These are phyloP conservation scores for Coremacera marginata DNA, from an alignment of 2,888 invertebrate genomes.

Conservation along the genomic window DNA sequence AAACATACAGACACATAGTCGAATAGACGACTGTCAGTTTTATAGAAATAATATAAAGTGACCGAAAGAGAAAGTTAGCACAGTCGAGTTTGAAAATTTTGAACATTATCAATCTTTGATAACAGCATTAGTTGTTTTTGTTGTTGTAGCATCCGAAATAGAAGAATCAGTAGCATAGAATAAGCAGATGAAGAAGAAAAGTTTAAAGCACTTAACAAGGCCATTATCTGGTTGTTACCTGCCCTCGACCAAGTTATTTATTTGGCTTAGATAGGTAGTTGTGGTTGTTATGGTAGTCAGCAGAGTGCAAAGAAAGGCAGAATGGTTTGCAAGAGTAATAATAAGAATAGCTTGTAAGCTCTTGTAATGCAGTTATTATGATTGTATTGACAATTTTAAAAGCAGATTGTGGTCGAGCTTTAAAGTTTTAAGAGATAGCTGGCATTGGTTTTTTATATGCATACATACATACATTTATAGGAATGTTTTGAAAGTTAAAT, in stretches of 20 bases:
- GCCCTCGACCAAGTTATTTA: slow-evolving; percentile 10
- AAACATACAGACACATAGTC: not conserved
- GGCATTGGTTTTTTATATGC: too few species aligned
- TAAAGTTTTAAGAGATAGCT: too few species aligned
- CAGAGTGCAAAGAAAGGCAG: too few species aligned
- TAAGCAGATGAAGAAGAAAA: not conserved
- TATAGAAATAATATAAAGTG: not conserved
- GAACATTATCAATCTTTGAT: slow-evolving; percentile 33
- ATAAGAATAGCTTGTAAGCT: too few species aligned
- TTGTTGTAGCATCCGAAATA: not conserved
- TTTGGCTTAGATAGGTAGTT: not conserved
- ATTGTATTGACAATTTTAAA: too few species aligned
- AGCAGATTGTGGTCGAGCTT: too few species aligned
- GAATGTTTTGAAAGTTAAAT: too few species aligned
- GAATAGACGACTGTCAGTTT: too few species aligned
- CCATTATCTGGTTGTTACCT: slow-evolving; percentile 25
- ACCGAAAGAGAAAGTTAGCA: not conserved
- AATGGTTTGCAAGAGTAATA: too few species aligned
- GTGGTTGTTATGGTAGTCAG: too few species aligned
- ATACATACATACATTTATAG: too few species aligned
- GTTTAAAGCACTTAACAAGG: slow-evolving; percentile 31
- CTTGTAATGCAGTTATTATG: too few species aligned
- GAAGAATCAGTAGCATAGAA: not conserved
- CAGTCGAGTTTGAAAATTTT: slow-evolving; percentile 1
- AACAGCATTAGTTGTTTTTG: not conserved